Evolutionary conservation across 2,797 vertebrate species (phyloP), one percentile per base, ranked within the genome.

Genomic region (Hipposideros larvatus): DNA sequence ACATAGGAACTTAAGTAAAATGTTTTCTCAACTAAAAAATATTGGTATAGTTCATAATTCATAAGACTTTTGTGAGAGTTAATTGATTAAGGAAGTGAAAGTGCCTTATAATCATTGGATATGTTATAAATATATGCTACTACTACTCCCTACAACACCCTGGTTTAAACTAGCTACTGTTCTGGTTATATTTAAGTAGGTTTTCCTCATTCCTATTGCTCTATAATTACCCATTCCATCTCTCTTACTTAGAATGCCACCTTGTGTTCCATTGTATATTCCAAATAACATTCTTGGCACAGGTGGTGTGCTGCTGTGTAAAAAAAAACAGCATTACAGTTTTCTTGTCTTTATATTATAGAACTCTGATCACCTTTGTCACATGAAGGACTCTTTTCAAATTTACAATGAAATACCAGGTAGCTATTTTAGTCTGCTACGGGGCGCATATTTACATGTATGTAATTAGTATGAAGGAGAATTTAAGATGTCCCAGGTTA

Each of bases 171-270:
- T 11, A 66, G 19, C 73, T 51, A 24, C n/a, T 48, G 71, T 91
- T 57, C 53, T 83, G 5, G 21, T 34, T 73, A 16, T 31, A 53
- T 57, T 51, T 73, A 16, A 48, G 24, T 28, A 70, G 1, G 1
- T 51, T 85, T 11, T 26, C 70, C 11, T 71, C 7, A 70, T 48
- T 71, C 10, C 21, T 75, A 31, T 73, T 43, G 34, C 26, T 77
- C 41, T 59, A 3, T 66, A 37, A 66, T 65, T 37, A 90, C 1
- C 1, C 28, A 82, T 57, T 46, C 57, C 28, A 24, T 90, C 41
- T 90, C 43, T 88, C 68, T 88, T 80, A 73, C n/a, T 87, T 61
- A 75, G 41, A 96, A 93, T 71, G 14, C 15, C n/a, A 73, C 28
- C 11, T 78, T 51, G 4, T 63, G 8, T 77, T 87, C 19, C n/a